Evolutionary conservation across 2,888 invertebrate genomes (phyloP), one percentile per base, ranked within the genome.

Genomic region (Entomobrya multifasciata): DNA sequence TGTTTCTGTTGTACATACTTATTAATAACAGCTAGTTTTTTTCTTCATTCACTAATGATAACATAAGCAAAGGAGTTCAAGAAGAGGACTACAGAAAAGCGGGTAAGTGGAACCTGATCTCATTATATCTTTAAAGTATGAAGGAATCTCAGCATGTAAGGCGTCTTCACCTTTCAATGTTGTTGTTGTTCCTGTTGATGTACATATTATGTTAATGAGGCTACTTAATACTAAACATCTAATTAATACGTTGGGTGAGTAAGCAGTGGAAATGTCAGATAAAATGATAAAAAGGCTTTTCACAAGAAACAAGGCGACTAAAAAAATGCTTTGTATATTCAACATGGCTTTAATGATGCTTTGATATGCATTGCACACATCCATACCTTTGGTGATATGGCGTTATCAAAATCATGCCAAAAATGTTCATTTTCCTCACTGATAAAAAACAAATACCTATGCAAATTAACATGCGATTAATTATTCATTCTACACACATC

Each of bases 141-240:
- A 49, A 22, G 70, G 5, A 65, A 11, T 6, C 60, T 8, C 62
- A 62, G 30, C 62, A 57, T 6, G 36, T 8, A 36, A 36, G 36
- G 36, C 36, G 36, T 36, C 36, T 36, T 36, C 36, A 36, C 36
- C 36, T 36, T 36, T 47, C 27, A 3, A 41, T 41, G 36, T 52
- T 55, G 60, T 62, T 49, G n/a, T 27, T 30, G n/a, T 15, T 62
- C n/a, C 22, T 60, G 60, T 60, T 60, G 25, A 57, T 77, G 77
- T 57, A 41, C 60, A n/a, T 77, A 41, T 41, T 78, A 74, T 79
- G 86, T 86, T 86, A 86, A 86, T 86, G 27, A 86, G 86, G n/a
- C 72, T 86, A 79, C 60, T 86, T 86, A 86, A 72, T 79, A 79
- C 79, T 86, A 86, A 86, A 86, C 79, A 86, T 78, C 79, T 86